A percentile compares a stretch with the other conserved stretches of the same genome.
Conservation (phyloP, 2,888 invertebrate genomes). For the Laspeyria flexula region DNA sequence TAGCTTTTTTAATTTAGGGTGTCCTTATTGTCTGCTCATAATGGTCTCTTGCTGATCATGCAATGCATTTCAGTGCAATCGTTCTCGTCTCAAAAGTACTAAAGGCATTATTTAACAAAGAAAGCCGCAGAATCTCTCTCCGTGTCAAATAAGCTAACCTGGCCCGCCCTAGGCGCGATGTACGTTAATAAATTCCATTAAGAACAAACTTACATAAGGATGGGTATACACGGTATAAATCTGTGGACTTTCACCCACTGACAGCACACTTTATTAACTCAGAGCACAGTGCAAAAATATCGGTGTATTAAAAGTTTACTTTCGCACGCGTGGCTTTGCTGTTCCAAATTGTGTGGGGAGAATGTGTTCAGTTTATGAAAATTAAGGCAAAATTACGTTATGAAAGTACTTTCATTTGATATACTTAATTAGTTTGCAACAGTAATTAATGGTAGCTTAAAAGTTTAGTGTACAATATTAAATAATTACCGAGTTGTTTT, state of each 20-base stretch:
- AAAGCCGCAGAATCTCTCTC: slow-evolving; percentile 1
- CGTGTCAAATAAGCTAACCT: slow-evolving; percentile 19
- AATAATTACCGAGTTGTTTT: too few species aligned
- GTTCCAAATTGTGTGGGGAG: slow-evolving; percentile 12
- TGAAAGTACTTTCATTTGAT: not conserved
- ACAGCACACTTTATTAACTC: slow-evolving; percentile 61
- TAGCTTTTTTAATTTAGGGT: too few species aligned
- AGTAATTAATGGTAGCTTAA: not conserved
- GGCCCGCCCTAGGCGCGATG: slow-evolving; percentile 34
- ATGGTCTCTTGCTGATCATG: too few species aligned
- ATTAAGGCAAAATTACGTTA: not conserved
- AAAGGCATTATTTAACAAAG: not conserved
- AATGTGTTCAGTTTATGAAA: slow-evolving; percentile 3
- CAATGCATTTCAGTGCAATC: too few species aligned
- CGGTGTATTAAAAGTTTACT: slow-evolving; percentile 29
- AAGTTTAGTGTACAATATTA: not conserved
- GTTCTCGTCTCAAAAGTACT: too few species aligned
- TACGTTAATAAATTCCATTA: slow-evolving; percentile 67
- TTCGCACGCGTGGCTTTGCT: slow-evolving; percentile 3
- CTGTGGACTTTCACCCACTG: slow-evolving; percentile 64
- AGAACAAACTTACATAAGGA: slow-evolving; percentile 57
- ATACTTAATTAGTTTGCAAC: not conserved
- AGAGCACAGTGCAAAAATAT: slow-evolving; percentile 45
- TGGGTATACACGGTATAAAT: slow-evolving; percentile 59
- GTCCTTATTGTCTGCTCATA: too few species aligned